Evolutionary conservation across 2,113 vertebrate genomes (phyloP).

Genomic region (Rhinolophus sinicus): DNA sequence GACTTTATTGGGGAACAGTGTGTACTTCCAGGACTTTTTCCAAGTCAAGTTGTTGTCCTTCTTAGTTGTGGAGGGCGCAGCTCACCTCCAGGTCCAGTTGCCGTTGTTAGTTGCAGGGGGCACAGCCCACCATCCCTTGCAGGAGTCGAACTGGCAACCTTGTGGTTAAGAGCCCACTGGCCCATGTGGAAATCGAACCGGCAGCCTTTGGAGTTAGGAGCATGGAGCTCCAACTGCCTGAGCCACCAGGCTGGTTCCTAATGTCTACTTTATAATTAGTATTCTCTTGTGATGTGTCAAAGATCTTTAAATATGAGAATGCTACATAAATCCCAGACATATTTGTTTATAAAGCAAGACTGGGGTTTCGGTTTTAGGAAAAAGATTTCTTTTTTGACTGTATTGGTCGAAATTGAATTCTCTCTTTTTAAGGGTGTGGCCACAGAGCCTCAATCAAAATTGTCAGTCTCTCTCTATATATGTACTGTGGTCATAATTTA

Average conservation of each 20-base stretch:
- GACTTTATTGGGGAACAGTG: no score
- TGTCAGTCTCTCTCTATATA: background rate
- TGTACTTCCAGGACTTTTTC: no score
- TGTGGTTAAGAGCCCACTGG: no score
- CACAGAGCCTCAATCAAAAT: constrained; percentile 25
- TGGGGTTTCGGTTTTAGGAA: constrained; percentile 31
- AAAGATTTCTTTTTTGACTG: constrained; percentile 44
- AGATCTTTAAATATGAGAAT: constrained; percentile 61
- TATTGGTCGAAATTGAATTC: constrained; percentile 28
- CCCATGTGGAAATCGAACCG: no score
- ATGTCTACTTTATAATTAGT: constrained; percentile 34
- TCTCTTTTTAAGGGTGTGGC: constrained; percentile 10
- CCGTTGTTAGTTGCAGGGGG: no score
- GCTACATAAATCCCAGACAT: background rate
- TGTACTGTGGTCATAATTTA: constrained; percentile 36
- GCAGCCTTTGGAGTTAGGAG: no score
- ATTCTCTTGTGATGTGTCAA: constrained; percentile 10
- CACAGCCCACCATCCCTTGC: no score
- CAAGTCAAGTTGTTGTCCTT: no score
- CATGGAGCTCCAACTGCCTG: no score
- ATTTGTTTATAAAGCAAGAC: constrained; percentile 41
- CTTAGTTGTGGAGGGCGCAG: no score
- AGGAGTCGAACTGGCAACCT: no score
- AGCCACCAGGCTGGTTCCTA: background rate
- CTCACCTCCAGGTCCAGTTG: no score